Evolutionary conservation across 2,797 vertebrate genomes (phyloP), one percentile per base, ranked within the genome.

Genomic region (Chrosomus eos): DNA sequence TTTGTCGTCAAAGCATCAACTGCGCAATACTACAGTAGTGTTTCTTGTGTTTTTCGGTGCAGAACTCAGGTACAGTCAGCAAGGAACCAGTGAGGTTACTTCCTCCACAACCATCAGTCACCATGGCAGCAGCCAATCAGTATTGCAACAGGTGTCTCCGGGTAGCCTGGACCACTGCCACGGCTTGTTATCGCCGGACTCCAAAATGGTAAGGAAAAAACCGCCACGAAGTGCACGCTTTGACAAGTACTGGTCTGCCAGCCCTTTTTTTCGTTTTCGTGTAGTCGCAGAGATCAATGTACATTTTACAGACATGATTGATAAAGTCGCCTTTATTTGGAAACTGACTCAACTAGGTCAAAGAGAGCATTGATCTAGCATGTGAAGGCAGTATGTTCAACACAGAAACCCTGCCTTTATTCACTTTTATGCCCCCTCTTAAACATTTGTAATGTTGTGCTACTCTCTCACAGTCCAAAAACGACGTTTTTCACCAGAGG

Each of bases 71-170:
- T 99, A 99, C 91, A 95, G 93, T 94, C 98, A 96, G 82, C 94
- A 96, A 72, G 95, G 96, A 45, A 94, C 95, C 72, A 95, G 95
- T 64, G 98, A 99, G 90, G 97, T 97, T 75, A 95, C 96, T 67
- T 98, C 98, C 91, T 97, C 98, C 19, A 96, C 97, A 2, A 88
- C 96, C 90, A 97, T 99, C 93, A 96, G 95, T 95, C 98, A 99
- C 95, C 98, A 98, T 86, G 94, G 95, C 81, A 94, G 95, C 94
- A 96, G 96, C 95, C 98, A 98, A 91, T 96, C 97, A 0, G 96
- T 97, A 88, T 95, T 99, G 88, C 98, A 99, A 93, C 98, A 99
- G 94, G 97, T 99, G 92, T 99, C 98, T 91, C 97, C 98, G 19
- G 96, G 94, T 77, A 90, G 95, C 88, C 91, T 99, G 96, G 98